Percentiles rank a stretch among this genome's conserved stretches.
phyloP scores from a whole-genome alignment of 2,888 invertebrate genomes.

The Allygus modestus region DNA sequence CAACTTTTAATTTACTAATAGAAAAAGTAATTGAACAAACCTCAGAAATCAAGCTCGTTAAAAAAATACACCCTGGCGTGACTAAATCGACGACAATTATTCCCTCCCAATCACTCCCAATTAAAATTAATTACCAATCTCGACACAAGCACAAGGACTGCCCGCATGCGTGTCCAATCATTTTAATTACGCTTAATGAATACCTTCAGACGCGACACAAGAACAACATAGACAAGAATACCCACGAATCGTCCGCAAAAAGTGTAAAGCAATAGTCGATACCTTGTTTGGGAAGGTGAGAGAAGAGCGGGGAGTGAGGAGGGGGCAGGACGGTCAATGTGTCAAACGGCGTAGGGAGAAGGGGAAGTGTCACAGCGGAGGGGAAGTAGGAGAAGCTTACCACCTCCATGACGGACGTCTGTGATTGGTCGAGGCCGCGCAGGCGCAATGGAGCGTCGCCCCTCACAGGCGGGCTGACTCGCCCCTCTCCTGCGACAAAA shows the following conservation, averaged over 20 bases:
- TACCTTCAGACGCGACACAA: background rate
- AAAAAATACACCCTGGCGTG: conserved; percentile 20
- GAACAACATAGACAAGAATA: background rate
- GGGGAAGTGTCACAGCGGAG: conserved; percentile 52
- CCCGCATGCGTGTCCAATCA: conserved; percentile 59
- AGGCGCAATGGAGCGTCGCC: conserved; percentile 68
- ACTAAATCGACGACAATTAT: conserved; percentile 44
- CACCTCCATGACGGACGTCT: conserved; percentile 71
- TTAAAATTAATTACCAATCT: conserved; percentile 43
- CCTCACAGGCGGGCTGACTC: conserved; percentile 58
- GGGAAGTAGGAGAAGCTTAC: conserved; percentile 67
- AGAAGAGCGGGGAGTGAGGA: background rate
- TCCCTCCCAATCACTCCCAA: conserved; percentile 27
- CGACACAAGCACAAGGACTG: conserved; percentile 47
- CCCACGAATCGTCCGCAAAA: conserved; percentile 26
- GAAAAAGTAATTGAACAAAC: background rate
- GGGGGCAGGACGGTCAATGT: conserved; percentile 44
- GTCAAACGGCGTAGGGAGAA: conserved; percentile 26
- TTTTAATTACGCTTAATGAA: conserved; percentile 41
- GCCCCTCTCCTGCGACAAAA: conserved; percentile 64
- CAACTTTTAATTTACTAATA: too few species aligned
- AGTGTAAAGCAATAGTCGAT: conserved; percentile 33
- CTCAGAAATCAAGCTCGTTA: conserved; percentile 4
- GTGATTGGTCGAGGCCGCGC: conserved; percentile 70
- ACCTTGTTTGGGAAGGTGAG: conserved; percentile 45